A percentile compares a stretch with the other conserved stretches of the same genome.
Evolutionary conservation across 2,797 vertebrate genomes (phyloP).

Genomic region (Tragopan temminckii): DNA sequence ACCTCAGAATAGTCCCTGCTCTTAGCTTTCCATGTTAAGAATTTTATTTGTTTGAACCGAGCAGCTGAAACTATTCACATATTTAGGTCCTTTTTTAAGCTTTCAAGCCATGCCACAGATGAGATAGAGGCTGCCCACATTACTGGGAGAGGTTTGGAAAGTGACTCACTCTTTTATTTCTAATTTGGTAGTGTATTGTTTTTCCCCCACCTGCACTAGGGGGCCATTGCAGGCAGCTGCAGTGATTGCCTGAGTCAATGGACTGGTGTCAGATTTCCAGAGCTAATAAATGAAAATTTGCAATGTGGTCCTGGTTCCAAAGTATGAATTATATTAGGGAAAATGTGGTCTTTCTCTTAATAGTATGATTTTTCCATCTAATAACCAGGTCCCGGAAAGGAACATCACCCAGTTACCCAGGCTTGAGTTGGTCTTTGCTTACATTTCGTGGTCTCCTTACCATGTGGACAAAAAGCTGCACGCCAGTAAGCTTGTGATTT

Average conservation of each 20-base stretch:
- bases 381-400: neutral
- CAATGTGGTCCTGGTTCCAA: neutral
- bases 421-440: neutral
- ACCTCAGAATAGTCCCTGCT: neutral
- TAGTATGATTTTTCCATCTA: neutral
- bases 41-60: neutral
- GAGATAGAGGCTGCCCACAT: neutral
- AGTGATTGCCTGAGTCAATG: constrained; percentile 20
- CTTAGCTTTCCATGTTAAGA: neutral
- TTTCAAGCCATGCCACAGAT: neutral
- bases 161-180: constrained; percentile 40
- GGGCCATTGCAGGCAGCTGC: constrained; percentile 32
- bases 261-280: constrained; percentile 4
- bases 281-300: constrained; percentile 8
- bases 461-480: neutral
- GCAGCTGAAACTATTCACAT: neutral
- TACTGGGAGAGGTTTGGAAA: neutral
- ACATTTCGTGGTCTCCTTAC: neutral
- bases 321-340: neutral
- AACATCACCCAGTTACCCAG: neutral
- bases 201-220: neutral
- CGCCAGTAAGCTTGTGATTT: neutral
- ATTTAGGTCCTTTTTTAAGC: neutral
- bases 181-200: constrained; percentile 12
- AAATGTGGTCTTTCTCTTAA: neutral